These are phyloP conservation scores for Puma concolor DNA, from an alignment of 2,113 vertebrate genomes.

Conservation along the genomic window DNA sequence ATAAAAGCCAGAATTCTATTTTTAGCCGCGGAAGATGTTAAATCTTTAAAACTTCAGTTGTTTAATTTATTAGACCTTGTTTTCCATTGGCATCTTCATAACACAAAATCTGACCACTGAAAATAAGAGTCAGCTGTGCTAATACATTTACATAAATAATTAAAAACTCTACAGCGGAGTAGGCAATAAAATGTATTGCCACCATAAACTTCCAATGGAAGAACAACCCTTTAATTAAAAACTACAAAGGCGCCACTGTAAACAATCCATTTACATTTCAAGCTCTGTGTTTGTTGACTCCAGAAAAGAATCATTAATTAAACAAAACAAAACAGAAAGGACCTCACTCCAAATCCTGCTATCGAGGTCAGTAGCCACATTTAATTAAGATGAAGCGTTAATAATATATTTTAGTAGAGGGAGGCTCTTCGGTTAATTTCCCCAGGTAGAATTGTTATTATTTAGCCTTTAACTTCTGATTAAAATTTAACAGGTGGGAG, in stretches of 20 bases:
- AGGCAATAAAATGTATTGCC: constrained; percentile 87
- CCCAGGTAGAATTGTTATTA: constrained; percentile 87
- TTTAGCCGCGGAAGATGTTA: constrained; percentile 41
- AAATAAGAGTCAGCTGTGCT: constrained; percentile 63
- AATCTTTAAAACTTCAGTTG: constrained; percentile 72
- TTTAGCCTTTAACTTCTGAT: constrained; percentile 88
- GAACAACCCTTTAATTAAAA: constrained; percentile 88
- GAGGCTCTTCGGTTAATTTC: constrained; percentile 85
- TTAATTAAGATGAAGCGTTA: constrained; percentile 89
- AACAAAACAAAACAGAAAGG: constrained; percentile 60
- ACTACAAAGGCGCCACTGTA: constrained; percentile 86
- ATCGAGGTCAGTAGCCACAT: constrained; percentile 79
- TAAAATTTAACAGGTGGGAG: constrained; percentile 85
- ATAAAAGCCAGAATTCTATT: constrained; percentile 32
- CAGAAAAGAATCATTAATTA: constrained; percentile 76
- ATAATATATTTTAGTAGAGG: constrained; percentile 84
- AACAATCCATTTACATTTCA: constrained; percentile 86
- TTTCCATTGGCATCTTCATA: constrained; percentile 65
- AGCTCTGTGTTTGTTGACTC: constrained; percentile 71
- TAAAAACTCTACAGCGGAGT: constrained; percentile 85
- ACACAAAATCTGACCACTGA: constrained; percentile 71
- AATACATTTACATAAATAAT: constrained; percentile 91
- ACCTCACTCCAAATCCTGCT: constrained; percentile 71
- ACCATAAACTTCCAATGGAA: constrained; percentile 87
- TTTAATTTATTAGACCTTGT: constrained; percentile 80